These are phyloP conservation scores for Pantelozetes paolii DNA, from an alignment of 2,888 invertebrate species.

Conservation along the genomic window DNA sequence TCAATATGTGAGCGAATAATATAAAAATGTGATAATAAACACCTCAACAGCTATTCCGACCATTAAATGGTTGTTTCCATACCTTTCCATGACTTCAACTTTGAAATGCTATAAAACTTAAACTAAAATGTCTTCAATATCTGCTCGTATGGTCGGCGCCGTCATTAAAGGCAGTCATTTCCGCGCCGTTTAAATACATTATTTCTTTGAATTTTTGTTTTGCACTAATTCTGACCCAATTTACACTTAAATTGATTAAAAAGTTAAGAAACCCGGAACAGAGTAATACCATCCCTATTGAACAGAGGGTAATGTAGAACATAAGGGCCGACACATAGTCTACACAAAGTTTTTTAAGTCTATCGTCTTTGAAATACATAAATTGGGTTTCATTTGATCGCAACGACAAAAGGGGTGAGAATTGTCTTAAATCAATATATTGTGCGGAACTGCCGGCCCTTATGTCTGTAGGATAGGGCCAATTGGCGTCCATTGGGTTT, in stretches of 20 bases:
- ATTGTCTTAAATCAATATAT: constrained; percentile 41
- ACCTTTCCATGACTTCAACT: no score
- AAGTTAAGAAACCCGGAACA: constrained; percentile 42
- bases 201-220: constrained; percentile 44
- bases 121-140: background rate
- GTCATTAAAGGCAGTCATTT: constrained; percentile 40
- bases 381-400: constrained; percentile 41
- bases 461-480: constrained; percentile 35
- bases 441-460: constrained; percentile 25
- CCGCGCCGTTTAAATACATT: constrained; percentile 42
- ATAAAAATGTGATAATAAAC: no score
- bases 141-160: constrained; percentile 24
- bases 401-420: constrained; percentile 35
- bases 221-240: constrained; percentile 41
- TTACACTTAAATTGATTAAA: constrained; percentile 44
- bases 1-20: no score
- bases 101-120: background rate
- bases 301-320: constrained; percentile 38
- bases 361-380: constrained; percentile 41
- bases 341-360: constrained; percentile 43
- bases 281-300: constrained; percentile 35
- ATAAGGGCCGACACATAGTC: constrained; percentile 41
- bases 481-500: background rate
- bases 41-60: no score
- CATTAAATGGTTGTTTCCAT: no score